phyloP scores from a whole-genome alignment of 2,113 vertebrate genomes.

The Sula dactylatra region DNA sequence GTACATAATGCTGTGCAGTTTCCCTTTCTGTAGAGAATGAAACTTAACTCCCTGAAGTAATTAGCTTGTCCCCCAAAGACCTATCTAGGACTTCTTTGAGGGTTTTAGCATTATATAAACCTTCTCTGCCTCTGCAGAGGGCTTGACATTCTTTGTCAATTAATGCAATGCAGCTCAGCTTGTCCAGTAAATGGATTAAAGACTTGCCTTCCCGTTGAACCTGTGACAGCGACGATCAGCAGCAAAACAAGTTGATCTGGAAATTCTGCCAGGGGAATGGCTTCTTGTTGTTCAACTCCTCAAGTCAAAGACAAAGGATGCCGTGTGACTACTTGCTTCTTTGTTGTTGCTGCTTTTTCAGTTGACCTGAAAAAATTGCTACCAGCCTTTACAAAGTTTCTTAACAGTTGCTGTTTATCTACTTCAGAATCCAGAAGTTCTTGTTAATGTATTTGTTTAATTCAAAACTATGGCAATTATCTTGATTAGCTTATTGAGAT shows the following conservation, averaged over 20 bases:
- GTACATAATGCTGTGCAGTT: neutral
- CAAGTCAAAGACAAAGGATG: conserved; percentile 28
- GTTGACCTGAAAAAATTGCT: conserved; percentile 43
- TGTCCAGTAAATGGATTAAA: conserved; percentile 49
- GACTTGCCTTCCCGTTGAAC: neutral
- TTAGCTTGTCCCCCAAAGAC: conserved; percentile 11
- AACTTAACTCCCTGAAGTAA: neutral
- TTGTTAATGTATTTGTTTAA: conserved; percentile 66
- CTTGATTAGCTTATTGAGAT: conserved; percentile 71
- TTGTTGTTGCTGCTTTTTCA: conserved; percentile 13
- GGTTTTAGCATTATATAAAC: neutral
- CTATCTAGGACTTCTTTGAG: neutral
- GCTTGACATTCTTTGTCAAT: conserved; percentile 39
- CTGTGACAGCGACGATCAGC: conserved; percentile 16
- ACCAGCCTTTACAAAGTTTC: conserved; percentile 38
- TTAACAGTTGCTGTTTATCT: conserved; percentile 33
- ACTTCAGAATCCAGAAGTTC: conserved; percentile 7
- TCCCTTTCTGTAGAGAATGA: neutral
- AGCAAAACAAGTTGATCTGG: neutral
- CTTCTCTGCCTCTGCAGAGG: neutral
- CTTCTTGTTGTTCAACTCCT: neutral
- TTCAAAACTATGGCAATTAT: conserved; percentile 62
- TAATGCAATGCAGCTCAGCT: neutral
- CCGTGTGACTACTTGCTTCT: neutral
- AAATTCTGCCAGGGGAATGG: neutral